Evolutionary conservation across 2,888 invertebrate species (phyloP).

Genomic region (Diarsia brunnea): DNA sequence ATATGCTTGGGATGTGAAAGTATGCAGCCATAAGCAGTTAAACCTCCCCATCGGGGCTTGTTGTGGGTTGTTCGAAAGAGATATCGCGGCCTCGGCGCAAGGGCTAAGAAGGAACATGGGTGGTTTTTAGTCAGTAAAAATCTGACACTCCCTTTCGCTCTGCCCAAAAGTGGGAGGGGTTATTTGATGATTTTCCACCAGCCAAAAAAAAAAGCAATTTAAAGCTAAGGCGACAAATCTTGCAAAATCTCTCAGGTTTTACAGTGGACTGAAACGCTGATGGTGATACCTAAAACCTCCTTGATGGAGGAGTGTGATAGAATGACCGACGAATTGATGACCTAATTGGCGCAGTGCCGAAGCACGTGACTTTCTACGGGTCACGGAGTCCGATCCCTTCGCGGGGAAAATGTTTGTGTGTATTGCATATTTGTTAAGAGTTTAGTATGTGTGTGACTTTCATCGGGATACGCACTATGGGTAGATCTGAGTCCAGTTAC

Average conservation of each 20-base stretch:
- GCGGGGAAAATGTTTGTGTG: slow-evolving; percentile 2
- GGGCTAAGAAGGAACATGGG: too few relatives aligned
- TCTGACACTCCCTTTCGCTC: too few relatives aligned
- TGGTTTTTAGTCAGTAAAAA: too few relatives aligned
- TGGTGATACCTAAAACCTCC: neutral
- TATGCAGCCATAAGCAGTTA: too few relatives aligned
- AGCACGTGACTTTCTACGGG: slow-evolving; percentile 40
- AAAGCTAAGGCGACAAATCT: neutral
- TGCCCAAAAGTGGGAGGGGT: too few relatives aligned
- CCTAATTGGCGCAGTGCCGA: slow-evolving; percentile 52
- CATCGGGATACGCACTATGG: neutral
- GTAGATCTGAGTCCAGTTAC: neutral
- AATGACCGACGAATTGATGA: slow-evolving; percentile 35
- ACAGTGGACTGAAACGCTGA: neutral
- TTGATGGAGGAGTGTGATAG: neutral
- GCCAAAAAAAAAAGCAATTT: too few relatives aligned
- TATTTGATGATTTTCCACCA: too few relatives aligned
- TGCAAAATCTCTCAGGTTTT: neutral
- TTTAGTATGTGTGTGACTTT: neutral
- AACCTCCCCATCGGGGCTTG: too few relatives aligned
- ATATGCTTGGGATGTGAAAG: too few relatives aligned
- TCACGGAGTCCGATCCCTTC: slow-evolving; percentile 15
- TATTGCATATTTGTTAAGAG: neutral
- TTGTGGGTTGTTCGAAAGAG: too few relatives aligned
- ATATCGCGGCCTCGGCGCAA: too few relatives aligned